Conservation (phyloP, 2,888 invertebrate genomes). For the Amiota minor region DNA sequence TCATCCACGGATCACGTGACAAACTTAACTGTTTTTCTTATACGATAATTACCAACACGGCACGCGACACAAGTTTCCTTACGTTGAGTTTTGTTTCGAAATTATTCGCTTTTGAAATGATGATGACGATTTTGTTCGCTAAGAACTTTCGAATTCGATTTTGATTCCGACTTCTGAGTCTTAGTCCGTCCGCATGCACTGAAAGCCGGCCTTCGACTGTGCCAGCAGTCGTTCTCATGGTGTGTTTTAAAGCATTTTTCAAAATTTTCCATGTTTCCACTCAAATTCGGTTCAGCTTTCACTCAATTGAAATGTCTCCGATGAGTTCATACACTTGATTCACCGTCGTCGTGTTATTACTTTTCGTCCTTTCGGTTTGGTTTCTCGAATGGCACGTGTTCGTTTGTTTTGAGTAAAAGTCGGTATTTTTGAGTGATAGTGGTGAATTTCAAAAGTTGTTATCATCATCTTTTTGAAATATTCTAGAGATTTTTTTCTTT, state of each 20-base stretch:
- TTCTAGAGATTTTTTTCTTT: too few relatives aligned
- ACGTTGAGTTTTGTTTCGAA: too few relatives aligned
- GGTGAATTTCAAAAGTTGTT: slow-evolving; percentile 4
- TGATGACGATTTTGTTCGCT: too few relatives aligned
- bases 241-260: slow-evolving; percentile 49
- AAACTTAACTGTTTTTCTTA: too few relatives aligned
- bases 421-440: slow-evolving; percentile 26
- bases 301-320: background rate
- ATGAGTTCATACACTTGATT: too few relatives aligned
- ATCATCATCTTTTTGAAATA: background rate
- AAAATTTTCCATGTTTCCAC: background rate
- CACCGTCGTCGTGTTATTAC: background rate
- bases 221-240: slow-evolving; percentile 47
- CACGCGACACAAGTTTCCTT: too few relatives aligned
- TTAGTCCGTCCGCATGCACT: slow-evolving; percentile 45
- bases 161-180: background rate
- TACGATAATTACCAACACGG: too few relatives aligned
- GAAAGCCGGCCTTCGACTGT: slow-evolving; percentile 64
- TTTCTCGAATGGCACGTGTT: background rate
- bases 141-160: background rate
- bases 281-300: background rate
- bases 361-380: background rate
- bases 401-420: slow-evolving; percentile 31
- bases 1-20: too few relatives aligned
- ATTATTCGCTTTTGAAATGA: too few relatives aligned